phyloP scores from a whole-genome alignment of 1,140 invertebrate species.

The Leptinotarsa undecemlineata region DNA sequence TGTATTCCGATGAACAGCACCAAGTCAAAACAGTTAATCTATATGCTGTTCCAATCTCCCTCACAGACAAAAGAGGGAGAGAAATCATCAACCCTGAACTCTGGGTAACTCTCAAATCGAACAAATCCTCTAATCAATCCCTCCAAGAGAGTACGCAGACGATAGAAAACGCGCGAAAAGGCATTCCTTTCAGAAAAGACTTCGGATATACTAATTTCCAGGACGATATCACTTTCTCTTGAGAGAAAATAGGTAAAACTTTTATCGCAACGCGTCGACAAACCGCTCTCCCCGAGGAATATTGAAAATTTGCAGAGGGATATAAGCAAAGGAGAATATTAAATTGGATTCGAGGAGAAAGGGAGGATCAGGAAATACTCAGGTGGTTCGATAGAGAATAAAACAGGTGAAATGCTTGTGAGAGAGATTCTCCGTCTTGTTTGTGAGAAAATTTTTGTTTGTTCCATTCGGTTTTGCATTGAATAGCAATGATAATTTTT shows the following conservation, averaged over 20 bases:
- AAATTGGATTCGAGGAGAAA: constrained; percentile 20
- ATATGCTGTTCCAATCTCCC: too few relatives aligned
- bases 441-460: not conserved
- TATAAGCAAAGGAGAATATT: constrained; percentile 19
- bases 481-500: not conserved
- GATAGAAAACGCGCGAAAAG: too few relatives aligned
- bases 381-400: constrained; percentile 9
- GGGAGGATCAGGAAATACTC: not conserved
- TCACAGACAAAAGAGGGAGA: too few relatives aligned
- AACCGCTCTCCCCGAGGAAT: constrained; percentile 15
- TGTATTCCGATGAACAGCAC: too few relatives aligned
- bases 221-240: not conserved
- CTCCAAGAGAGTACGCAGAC: too few relatives aligned
- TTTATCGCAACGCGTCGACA: not conserved
- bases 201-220: constrained; percentile 1
- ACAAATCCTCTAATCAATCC: too few relatives aligned
- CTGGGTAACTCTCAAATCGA: too few relatives aligned
- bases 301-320: constrained; percentile 18
- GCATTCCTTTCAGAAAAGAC: not conserved
- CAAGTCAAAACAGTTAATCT: too few relatives aligned
- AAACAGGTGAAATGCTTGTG: not conserved
- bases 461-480: not conserved
- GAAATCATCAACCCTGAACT: too few relatives aligned
- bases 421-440: not conserved
- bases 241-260: constrained; percentile 1